phyloP scores from a whole-genome alignment of 2,113 vertebrate species.

The Megaceryle torquata region DNA sequence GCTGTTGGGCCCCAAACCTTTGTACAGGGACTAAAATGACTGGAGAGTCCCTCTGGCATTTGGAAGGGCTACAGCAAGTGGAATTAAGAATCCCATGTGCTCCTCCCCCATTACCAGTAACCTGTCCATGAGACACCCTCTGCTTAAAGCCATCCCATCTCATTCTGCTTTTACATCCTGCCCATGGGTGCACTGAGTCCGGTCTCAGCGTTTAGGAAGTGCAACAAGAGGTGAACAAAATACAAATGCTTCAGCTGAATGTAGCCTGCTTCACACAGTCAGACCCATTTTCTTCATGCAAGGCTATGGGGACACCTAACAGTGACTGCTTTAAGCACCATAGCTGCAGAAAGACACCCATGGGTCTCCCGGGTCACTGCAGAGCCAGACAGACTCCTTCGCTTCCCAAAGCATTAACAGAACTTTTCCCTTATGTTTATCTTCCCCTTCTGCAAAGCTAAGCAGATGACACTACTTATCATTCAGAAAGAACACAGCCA shows the following conservation, averaged over 20 bases:
- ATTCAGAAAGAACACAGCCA: neutral
- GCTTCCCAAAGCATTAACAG: neutral
- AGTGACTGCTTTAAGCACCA: neutral
- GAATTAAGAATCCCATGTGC: neutral
- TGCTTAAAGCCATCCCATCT: neutral
- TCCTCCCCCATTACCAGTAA: neutral
- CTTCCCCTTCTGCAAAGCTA: neutral
- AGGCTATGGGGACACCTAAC: accelerated
- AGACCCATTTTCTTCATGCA: neutral
- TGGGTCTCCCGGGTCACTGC: neutral
- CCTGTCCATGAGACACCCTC: neutral
- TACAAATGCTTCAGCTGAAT: neutral
- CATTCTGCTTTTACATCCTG: neutral
- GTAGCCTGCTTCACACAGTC: accelerated
- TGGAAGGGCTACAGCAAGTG: neutral
- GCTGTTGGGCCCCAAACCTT: neutral
- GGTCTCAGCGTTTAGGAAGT: neutral
- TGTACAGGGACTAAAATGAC: neutral
- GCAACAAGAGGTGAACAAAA: neutral
- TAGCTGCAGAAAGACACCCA: neutral
- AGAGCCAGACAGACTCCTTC: neutral
- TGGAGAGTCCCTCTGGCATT: neutral
- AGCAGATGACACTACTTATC: neutral
- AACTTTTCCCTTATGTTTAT: neutral
- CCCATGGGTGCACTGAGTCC: accelerated